Percentiles rank a stretch among this genome's conserved stretches.
Conservation (phyloP, 2,888 invertebrate genomes). For the Agriopis marginaria region DNA sequence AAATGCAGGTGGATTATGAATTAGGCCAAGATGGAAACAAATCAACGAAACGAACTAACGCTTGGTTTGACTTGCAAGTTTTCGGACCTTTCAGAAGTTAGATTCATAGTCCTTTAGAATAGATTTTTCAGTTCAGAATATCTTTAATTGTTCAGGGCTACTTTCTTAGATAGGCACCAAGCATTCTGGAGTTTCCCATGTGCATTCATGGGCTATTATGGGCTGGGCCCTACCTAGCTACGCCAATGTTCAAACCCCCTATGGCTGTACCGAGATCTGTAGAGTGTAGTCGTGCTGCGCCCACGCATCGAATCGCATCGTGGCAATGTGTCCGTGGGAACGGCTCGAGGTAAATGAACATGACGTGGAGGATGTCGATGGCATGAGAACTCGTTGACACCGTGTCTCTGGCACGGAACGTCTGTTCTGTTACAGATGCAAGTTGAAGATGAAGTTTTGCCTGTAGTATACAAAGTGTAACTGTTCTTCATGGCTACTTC, state of each 20-base stretch:
- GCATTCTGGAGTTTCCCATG: too few species aligned
- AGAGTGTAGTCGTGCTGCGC: conserved; percentile 1
- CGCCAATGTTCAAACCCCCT: background rate
- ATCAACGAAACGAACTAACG: background rate
- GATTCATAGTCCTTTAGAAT: too few species aligned
- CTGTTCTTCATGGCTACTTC: too few species aligned
- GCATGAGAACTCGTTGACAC: conserved; percentile 23
- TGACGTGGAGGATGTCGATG: conserved; percentile 13
- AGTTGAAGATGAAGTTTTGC: too few species aligned
- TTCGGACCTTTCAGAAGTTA: too few species aligned
- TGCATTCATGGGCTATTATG: too few species aligned
- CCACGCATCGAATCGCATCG: conserved; percentile 2
- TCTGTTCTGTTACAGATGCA: too few species aligned
- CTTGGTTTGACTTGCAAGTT: background rate
- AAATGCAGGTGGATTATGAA: background rate
- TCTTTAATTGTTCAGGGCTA: too few species aligned
- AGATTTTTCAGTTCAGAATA: too few species aligned
- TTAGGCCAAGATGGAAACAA: background rate
- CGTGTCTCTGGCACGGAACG: background rate
- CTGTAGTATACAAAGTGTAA: too few species aligned
- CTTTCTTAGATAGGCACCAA: too few species aligned
- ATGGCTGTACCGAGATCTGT: background rate
- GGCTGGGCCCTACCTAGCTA: too few species aligned
- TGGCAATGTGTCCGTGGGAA: conserved; percentile 12
- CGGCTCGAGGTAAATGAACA: conserved; percentile 8